Percentiles rank a stretch among this genome's conserved stretches.
Evolutionary conservation across 2,797 vertebrate species (phyloP).

Genomic region (Poecilia velifera): DNA sequence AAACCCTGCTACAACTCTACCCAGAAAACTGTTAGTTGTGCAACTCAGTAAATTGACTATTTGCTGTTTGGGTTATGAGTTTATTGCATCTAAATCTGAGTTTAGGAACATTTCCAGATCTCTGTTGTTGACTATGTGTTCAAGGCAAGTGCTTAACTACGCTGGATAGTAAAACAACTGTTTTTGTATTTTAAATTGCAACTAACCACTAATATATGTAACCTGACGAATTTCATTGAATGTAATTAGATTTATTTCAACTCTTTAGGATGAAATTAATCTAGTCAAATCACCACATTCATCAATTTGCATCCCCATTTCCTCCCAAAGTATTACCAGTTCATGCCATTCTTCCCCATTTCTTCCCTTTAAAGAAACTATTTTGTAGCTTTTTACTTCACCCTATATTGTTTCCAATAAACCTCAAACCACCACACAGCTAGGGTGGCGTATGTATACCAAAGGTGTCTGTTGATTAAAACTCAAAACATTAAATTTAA

Average conservation of each 20-base stretch:
- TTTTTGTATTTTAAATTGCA: not conserved
- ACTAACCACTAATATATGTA: not conserved
- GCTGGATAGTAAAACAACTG: not conserved
- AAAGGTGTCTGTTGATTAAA: not conserved
- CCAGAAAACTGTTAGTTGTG: not conserved
- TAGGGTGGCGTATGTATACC: not conserved
- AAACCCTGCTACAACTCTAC: not conserved
- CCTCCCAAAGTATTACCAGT: not conserved
- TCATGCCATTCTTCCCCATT: not conserved
- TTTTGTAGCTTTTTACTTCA: not conserved
- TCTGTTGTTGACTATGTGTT: not conserved
- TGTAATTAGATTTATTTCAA: not conserved
- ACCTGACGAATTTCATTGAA: not conserved
- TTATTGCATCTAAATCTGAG: not conserved
- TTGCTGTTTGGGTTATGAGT: not conserved
- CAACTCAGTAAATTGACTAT: not conserved
- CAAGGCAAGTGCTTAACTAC: not conserved
- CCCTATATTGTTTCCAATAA: not conserved
- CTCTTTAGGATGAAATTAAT: not conserved
- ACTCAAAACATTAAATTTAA: not conserved
- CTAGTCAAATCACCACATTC: not conserved
- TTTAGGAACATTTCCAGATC: not conserved
- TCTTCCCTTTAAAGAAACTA: not conserved
- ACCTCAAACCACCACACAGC: not conserved
- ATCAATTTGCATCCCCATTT: not conserved